Base-by-base conservation (phyloP, 1,140 invertebrate species). In the Panonychus citri region DNA sequence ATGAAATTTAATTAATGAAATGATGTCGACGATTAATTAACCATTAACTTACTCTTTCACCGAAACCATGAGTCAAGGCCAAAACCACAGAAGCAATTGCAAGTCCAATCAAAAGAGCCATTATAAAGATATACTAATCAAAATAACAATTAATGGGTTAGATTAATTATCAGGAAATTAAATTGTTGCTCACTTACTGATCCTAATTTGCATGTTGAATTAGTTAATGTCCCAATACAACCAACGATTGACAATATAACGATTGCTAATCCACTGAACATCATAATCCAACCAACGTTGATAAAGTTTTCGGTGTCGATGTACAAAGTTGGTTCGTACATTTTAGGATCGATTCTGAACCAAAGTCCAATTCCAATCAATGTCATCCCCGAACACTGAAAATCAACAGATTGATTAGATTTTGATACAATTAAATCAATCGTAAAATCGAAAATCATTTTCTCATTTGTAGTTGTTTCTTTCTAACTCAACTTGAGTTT, bases 351-450 rank as follows among this genome's bases (percentile, higher is more conserved):
- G 17, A 54, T 52, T 19, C 60, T 25, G 7, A 59, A 50, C 59
- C 59, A 61, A 17, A 61, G 54, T 21, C 59, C 59, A 2, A 61
- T 61, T n/a, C 59, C 59, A 26, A 61, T 27, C 8, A 59, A 50
- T 10, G 54, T 53, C 37, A 58, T 25, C 12, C 59, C 59, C 3
- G 60, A 27, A 17, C 50, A 51, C 58, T 59, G 27, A 25, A 42
- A 4, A 7, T 15, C 21, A 19, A 21, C 19, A 2, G 7, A 46
- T 10, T 46, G 3, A 46, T 43, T 17, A 43, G 17, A 43, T 12
- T n/a, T 43, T 24, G 21, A 50, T 12, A 46, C 25, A 48, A 17
- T 21, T 8, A 19, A 21, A 25, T 7, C 12, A 34, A 12, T 7
- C 30, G 30, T 12, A 34, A 12, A 34, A n/a, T n/a, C n/a, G 48